phyloP scores from a whole-genome alignment of 2,888 invertebrate species.

The Ichneumoninae sp. region DNA sequence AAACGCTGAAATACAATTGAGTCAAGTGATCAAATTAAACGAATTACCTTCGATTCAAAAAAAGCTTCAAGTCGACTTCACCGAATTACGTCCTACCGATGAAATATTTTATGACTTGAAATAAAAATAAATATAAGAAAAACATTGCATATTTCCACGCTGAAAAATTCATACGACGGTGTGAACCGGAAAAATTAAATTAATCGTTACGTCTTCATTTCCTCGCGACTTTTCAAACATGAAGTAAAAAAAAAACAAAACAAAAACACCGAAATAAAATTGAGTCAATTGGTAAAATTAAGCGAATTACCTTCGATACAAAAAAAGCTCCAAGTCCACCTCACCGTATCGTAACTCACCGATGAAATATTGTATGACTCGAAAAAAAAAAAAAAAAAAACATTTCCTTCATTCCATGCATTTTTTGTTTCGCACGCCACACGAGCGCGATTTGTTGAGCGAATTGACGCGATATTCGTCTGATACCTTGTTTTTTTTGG shows the following conservation, averaged over 20 bases:
- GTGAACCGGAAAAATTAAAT: background rate
- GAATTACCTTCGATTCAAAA: too few relatives aligned
- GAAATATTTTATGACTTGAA: too few relatives aligned
- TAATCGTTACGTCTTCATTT: background rate
- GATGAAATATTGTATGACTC: too few relatives aligned
- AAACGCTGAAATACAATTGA: too few relatives aligned
- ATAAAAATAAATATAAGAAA: background rate
- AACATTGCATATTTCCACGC: background rate
- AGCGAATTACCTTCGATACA: too few relatives aligned
- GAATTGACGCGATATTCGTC: slow-evolving; percentile 16
- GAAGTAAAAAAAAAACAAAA: background rate
- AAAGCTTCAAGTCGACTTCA: too few relatives aligned
- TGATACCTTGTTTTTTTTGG: slow-evolving; percentile 15
- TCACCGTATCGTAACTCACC: too few relatives aligned
- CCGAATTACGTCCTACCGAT: too few relatives aligned
- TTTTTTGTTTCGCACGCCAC: background rate
- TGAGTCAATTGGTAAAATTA: too few relatives aligned
- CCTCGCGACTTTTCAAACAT: background rate
- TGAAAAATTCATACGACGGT: background rate
- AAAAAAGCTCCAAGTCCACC: too few relatives aligned
- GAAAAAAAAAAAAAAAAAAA: background rate
- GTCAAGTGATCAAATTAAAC: background rate
- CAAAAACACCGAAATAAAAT: too few relatives aligned
- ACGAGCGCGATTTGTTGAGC: background rate
- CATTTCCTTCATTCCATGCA: background rate